phyloP scores from a whole-genome alignment of 2,113 vertebrate species.

The Hyla sarda region DNA sequence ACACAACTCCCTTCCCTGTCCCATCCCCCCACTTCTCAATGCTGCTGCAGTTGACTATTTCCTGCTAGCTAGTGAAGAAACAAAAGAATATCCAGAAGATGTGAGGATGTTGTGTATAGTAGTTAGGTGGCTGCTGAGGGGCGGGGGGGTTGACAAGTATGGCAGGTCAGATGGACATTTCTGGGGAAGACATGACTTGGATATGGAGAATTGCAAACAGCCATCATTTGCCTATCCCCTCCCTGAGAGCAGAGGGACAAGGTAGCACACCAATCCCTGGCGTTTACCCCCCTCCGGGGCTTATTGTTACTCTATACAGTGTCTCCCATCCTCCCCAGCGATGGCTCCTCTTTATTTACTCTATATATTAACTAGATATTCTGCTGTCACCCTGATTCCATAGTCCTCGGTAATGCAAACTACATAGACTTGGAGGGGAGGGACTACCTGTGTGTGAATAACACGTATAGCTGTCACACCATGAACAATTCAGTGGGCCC shows the following conservation, averaged over 20 bases:
- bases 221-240: constrained; percentile 60
- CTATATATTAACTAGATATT: neutral
- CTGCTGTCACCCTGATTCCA: neutral
- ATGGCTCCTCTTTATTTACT: constrained; percentile 36
- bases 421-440: too few species aligned
- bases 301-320: constrained; percentile 53
- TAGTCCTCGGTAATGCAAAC: neutral
- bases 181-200: constrained; percentile 35
- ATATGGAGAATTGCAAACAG: constrained; percentile 61
- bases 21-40: constrained; percentile 13
- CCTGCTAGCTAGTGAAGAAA: constrained; percentile 51
- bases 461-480: too few species aligned
- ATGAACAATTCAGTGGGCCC: too few species aligned
- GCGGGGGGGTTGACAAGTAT: constrained; percentile 66
- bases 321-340: constrained; percentile 24
- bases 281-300: neutral
- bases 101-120: constrained; percentile 40
- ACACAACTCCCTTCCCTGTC: constrained; percentile 60
- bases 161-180: constrained; percentile 60
- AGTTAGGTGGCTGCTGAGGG: constrained; percentile 55
- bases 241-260: constrained; percentile 68
- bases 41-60: constrained; percentile 47
- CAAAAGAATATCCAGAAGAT: constrained; percentile 60
- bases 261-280: constrained; percentile 62
- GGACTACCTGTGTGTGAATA: neutral